Conservation (phyloP, 2,797 vertebrate genomes). For the Chloroceryle amazona region DNA sequence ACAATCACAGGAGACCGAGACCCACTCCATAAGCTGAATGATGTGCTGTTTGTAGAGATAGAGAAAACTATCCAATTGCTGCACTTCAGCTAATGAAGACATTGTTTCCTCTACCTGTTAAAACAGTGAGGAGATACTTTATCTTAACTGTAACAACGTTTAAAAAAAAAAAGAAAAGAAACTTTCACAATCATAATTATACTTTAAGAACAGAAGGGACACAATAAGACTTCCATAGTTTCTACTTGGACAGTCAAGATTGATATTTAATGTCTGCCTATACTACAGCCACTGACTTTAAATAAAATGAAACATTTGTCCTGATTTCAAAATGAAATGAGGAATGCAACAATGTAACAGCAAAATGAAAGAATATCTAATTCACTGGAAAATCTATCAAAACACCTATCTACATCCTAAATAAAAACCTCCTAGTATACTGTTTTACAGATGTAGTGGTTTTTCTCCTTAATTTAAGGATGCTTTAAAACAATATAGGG, state of each 20-base stretch:
- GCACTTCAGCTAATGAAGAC: constrained; percentile 81
- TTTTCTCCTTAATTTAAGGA: not conserved
- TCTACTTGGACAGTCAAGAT: not conserved
- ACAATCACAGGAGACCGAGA: constrained; percentile 80
- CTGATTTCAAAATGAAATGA: not conserved
- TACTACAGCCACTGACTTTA: not conserved
- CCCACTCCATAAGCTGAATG: constrained; percentile 86
- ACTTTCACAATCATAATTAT: not conserved
- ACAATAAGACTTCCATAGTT: not conserved
- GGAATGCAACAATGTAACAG: not conserved
- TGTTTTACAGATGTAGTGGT: not conserved
- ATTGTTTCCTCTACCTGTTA: constrained; percentile 85
- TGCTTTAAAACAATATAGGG: not conserved
- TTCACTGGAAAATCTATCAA: not conserved
- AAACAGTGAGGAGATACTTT: not conserved
- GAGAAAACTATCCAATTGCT: constrained; percentile 71
- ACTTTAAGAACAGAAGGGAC: not conserved
- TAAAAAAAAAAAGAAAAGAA: not conserved
- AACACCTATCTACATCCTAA: not conserved
- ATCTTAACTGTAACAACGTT: not conserved
- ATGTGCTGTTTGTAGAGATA: constrained; percentile 88
- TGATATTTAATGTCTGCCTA: not conserved
- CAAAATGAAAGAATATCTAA: not conserved
- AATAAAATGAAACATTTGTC: not conserved
- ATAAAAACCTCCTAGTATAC: not conserved